phyloP scores from a whole-genome alignment of 2,888 invertebrate genomes.

The Stenodema calcarata region DNA sequence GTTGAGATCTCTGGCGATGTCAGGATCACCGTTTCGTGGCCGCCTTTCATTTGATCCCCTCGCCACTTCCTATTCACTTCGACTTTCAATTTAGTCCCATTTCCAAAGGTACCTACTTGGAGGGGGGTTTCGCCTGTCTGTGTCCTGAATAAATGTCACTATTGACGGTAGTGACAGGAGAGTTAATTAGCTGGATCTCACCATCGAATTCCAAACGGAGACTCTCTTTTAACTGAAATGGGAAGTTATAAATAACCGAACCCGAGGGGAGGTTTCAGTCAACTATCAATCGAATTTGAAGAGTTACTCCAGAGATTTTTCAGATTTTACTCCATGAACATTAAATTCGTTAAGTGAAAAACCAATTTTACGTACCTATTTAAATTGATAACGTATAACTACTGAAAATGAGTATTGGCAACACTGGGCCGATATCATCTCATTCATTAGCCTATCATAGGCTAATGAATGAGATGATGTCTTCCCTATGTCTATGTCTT shows the following conservation, averaged over 20 bases:
- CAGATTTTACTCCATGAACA: neutral
- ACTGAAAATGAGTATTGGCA: too few species aligned
- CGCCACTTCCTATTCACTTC: neutral
- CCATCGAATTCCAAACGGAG: neutral
- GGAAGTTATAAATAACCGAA: constrained; percentile 10
- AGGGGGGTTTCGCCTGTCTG: neutral
- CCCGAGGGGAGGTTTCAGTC: neutral
- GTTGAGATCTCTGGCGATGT: neutral
- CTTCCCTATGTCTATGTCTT: too few species aligned
- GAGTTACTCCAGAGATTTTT: neutral
- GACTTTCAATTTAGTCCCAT: constrained; percentile 32
- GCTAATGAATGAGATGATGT: too few species aligned
- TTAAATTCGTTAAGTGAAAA: too few species aligned
- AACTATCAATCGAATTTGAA: neutral
- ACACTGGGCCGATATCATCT: too few species aligned
- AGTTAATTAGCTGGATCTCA: constrained; percentile 31
- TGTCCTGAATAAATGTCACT: constrained; percentile 32
- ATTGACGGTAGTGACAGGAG: constrained; percentile 25
- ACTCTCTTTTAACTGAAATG: too few species aligned
- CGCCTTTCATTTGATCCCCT: neutral
- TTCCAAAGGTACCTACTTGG: constrained; percentile 18
- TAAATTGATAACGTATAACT: too few species aligned
- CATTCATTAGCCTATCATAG: too few species aligned
- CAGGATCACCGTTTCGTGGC: neutral
- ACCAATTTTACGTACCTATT: too few species aligned